Conservation (phyloP, 2,888 invertebrate species). For the Luffia ferchaultella region DNA sequence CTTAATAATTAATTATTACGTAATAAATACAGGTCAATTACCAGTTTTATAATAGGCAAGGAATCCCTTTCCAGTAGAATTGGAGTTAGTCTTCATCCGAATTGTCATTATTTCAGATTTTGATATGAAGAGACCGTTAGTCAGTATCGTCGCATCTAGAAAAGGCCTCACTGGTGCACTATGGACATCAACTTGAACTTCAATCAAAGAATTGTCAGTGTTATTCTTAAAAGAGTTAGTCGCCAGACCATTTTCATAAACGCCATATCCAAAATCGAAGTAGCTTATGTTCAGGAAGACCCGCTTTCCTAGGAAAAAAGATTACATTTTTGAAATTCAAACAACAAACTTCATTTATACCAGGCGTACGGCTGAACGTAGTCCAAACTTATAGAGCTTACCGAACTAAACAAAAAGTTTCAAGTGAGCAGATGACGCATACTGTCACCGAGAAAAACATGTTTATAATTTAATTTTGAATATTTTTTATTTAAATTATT, state of each 20-base stretch:
- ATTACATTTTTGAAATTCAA: neutral
- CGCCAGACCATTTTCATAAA: slow-evolving; percentile 43
- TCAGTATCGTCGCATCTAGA: slow-evolving; percentile 57
- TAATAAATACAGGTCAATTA: slow-evolving; percentile 25
- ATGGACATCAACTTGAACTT: slow-evolving; percentile 67
- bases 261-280: slow-evolving; percentile 61
- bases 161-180: slow-evolving; percentile 66
- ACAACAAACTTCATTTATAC: no score
- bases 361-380: no score
- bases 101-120: slow-evolving; percentile 68
- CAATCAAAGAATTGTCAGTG: slow-evolving; percentile 51
- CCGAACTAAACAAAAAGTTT: no score
- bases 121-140: slow-evolving; percentile 74
- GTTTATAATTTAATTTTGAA: no score
- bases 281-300: slow-evolving; percentile 76
- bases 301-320: slow-evolving; percentile 55
- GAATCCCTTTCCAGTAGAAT: slow-evolving; percentile 73
- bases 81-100: slow-evolving; percentile 69
- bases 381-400: no score
- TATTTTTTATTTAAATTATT: no score
- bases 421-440: no score
- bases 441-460: no score
- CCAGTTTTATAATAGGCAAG: slow-evolving; percentile 72
- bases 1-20: neutral
- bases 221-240: slow-evolving; percentile 31